A percentile compares a stretch with the other conserved stretches of the same genome.
Evolutionary conservation across 2,797 vertebrate genomes (phyloP).

Genomic region (Aselliscus stoliczkanus): DNA sequence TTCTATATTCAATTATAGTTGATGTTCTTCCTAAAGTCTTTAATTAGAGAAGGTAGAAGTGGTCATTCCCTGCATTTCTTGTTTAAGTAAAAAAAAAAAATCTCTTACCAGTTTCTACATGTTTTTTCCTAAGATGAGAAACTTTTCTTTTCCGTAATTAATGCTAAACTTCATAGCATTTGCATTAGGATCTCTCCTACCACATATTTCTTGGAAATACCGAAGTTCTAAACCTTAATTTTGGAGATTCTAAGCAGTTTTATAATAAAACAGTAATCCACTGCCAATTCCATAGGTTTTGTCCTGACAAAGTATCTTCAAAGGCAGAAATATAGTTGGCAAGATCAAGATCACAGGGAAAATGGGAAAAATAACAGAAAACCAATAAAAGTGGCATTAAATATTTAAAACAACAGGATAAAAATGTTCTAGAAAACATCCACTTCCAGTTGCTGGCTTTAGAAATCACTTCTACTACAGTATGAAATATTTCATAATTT

Average conservation of each 20-base stretch:
- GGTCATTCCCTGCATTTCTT: slow-evolving; percentile 20
- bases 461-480: background rate
- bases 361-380: background rate
- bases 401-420: slow-evolving; percentile 16
- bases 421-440: slow-evolving; percentile 4
- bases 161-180: background rate
- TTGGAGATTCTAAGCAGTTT: background rate
- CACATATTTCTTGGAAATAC: slow-evolving; percentile 25
- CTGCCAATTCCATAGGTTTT: background rate
- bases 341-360: slow-evolving; percentile 4
- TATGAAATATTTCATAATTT: background rate
- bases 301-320: slow-evolving; percentile 20
- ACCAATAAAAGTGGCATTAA: background rate
- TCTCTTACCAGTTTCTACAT: background rate
- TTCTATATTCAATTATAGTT: background rate
- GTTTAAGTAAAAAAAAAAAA: slow-evolving; percentile 24
- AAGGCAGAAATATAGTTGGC: background rate
- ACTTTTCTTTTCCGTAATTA: slow-evolving; percentile 16
- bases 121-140: background rate
- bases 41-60: slow-evolving; percentile 2
- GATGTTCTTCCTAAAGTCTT: background rate
- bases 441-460: background rate
- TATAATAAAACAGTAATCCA: background rate
- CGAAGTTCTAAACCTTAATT: background rate
- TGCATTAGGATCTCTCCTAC: background rate